A percentile compares a stretch with the other conserved stretches of the same genome.
Conservation (phyloP, 2,797 vertebrate genomes). For the Neostethus bicornis region DNA sequence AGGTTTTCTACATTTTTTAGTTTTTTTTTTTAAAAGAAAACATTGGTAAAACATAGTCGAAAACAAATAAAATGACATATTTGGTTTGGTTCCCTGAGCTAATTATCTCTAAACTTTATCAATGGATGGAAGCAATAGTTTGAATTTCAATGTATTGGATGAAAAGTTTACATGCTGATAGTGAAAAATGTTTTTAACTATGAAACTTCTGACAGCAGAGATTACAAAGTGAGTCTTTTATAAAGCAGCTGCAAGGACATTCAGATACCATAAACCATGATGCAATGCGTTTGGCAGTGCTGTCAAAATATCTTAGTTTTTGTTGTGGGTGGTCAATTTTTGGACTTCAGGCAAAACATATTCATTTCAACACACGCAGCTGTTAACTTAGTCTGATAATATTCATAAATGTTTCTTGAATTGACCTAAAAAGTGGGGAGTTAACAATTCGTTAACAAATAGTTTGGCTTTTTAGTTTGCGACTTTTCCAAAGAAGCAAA, state of each 20-base stretch:
- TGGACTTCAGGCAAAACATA: not conserved
- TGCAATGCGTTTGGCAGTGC: conserved; percentile 22
- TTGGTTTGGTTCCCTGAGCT: not conserved
- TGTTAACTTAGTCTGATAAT: not conserved
- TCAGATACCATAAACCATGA: conserved; percentile 13
- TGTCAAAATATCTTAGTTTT: conserved; percentile 7
- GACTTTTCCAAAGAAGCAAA: too few species aligned
- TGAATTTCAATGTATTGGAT: not conserved
- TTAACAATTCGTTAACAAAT: too few species aligned
- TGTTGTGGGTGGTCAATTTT: too few species aligned
- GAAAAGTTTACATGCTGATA: not conserved
- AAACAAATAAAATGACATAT: not conserved
- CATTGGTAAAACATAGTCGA: not conserved
- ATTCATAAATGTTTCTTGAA: not conserved
- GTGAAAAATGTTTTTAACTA: not conserved
- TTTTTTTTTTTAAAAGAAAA: too few species aligned
- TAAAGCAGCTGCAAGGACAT: conserved; percentile 17
- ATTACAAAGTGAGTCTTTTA: not conserved
- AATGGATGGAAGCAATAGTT: not conserved
- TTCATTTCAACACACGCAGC: not conserved
- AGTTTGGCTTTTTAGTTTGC: too few species aligned
- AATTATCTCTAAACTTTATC: not conserved
- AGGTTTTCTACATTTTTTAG: not conserved
- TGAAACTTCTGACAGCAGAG: not conserved
- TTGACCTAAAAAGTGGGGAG: not conserved